Evolutionary conservation across 2,797 vertebrate genomes (phyloP), one percentile per base, ranked within the genome.

Genomic region (Bovichtus diacanthus): DNA sequence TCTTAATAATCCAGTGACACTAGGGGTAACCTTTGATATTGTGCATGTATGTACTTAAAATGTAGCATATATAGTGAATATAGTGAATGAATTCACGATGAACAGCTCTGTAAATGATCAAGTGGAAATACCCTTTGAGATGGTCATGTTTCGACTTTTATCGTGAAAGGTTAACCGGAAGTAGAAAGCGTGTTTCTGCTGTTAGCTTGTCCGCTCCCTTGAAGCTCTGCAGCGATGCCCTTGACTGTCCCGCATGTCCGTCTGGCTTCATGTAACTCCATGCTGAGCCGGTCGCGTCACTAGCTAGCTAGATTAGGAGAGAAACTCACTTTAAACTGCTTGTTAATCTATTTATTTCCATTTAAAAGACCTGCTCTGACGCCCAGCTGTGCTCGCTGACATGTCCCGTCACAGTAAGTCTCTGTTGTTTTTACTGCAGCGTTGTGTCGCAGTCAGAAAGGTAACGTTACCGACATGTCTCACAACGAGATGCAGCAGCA

Each of bases 191-290:
- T n/a, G n/a, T n/a, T 18, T 19, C 15, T 12, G 1, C 6, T 0
- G 41, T 11, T 29, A 55, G 1, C 59, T 46, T 69, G 4, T 46
- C 43, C 1, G 8, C 4, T 1, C 6, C 0, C 5, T 38, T 1
- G 1, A 21, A 12, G 4, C 6, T 11, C 5, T 43, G 13, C 8
- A 36, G 6, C 15, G 4, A n/a, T 86, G 88, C 19, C 90, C 92
- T 93, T 93, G 92, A 85, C 56, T 11, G 59, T 79, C 66, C 49
- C 90, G 90, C 83, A 84, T 89, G 90, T n/a, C n/a, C n/a, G n/a
- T n/a, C n/a, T n/a, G n/a, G n/a, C n/a, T n/a, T n/a, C n/a, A n/a
- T n/a, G n/a, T 23, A 23, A 79, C 66, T 49, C 90, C 0, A 41
- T 2, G 21, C 3, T 11, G 12, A 60, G 0, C 39, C 9, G 18